Percentiles rank a stretch among this genome's conserved stretches.
Conservation (phyloP, 2,888 invertebrate species). For the Sesia bembeciformis region DNA sequence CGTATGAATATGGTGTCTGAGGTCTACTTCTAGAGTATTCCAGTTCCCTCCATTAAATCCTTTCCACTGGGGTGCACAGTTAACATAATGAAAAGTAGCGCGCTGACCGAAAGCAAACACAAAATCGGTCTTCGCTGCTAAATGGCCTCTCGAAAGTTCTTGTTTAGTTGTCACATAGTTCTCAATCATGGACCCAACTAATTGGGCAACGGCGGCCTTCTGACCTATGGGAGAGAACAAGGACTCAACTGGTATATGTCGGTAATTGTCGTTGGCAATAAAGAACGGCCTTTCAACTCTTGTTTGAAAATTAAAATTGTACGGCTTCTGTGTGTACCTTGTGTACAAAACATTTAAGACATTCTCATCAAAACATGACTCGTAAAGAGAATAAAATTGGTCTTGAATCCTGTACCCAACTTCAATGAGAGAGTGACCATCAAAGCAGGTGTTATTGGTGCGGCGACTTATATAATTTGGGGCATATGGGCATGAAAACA, state of each 20-base stretch:
- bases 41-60: constrained; percentile 76
- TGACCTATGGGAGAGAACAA: constrained; percentile 45
- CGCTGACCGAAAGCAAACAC: constrained; percentile 74
- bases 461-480: constrained; percentile 37
- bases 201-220: constrained; percentile 31
- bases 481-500: constrained; percentile 32
- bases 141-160: constrained; percentile 76
- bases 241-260: constrained; percentile 31
- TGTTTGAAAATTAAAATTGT: constrained; percentile 51
- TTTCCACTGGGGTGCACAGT: constrained; percentile 81
- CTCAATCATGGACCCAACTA: constrained; percentile 34
- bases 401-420: constrained; percentile 46
- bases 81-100: constrained; percentile 78
- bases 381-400: constrained; percentile 45
- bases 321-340: constrained; percentile 54
- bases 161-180: constrained; percentile 50
- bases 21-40: constrained; percentile 67
- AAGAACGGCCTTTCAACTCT: constrained; percentile 50
- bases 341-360: constrained; percentile 40
- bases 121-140: constrained; percentile 79
- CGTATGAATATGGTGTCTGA: constrained; percentile 44
- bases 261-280: constrained; percentile 34
- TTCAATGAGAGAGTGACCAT: constrained; percentile 37
- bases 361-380: constrained; percentile 50
- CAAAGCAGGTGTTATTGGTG: constrained; percentile 42